A percentile compares a stretch with the other conserved stretches of the same genome.
These are phyloP conservation scores for Ara ararauna DNA, from an alignment of 2,797 vertebrate species.

Conservation along the genomic window DNA sequence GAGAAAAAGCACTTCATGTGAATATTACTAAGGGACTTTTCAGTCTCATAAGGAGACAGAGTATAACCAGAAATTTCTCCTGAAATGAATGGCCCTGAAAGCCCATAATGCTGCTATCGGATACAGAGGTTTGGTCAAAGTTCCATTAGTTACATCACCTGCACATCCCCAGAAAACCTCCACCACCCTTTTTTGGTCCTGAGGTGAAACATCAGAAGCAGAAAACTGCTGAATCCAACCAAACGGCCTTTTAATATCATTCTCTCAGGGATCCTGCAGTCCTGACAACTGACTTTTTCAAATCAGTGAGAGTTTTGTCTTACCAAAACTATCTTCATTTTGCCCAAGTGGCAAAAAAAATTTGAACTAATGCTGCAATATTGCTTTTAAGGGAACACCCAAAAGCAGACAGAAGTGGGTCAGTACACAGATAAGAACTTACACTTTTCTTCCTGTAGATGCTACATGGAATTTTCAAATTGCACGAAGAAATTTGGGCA, in stretches of 20 bases:
- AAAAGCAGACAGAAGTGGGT: not conserved
- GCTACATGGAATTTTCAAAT: rapidly evolving
- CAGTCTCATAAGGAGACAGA: not conserved
- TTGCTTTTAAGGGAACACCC: not conserved
- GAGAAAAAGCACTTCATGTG: not conserved
- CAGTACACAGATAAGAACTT: not conserved
- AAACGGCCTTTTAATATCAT: not conserved
- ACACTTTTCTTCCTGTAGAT: not conserved
- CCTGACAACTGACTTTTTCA: not conserved
- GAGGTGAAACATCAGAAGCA: not conserved
- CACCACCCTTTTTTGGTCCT: not conserved
- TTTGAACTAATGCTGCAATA: not conserved
- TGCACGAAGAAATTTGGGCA: not conserved
- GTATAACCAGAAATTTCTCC: not conserved
- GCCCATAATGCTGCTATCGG: not conserved
- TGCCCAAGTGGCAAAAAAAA: too few relatives aligned
- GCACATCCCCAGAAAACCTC: not conserved
- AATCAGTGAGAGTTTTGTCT: not conserved
- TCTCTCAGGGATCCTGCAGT: not conserved
- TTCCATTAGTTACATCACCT: not conserved
- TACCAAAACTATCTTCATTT: not conserved
- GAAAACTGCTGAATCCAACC: not conserved
- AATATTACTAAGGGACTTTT: not conserved
- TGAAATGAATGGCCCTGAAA: not conserved
- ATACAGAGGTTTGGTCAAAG: rapidly evolving